phyloP scores from a whole-genome alignment of 2,797 vertebrate genomes.

The Merluccius polli region DNA sequence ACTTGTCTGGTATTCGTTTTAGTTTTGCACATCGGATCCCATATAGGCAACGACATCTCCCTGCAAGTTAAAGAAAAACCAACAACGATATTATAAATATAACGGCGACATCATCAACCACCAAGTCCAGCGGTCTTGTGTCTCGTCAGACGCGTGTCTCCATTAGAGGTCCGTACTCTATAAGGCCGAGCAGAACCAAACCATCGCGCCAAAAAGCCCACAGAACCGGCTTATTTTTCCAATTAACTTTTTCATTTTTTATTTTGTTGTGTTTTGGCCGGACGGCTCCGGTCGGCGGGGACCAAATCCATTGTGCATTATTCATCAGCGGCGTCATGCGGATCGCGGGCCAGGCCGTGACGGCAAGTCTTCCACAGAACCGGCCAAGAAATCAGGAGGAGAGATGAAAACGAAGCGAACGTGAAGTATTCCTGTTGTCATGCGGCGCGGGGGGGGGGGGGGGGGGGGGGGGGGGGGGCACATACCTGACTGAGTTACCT shows the following conservation, averaged over 20 bases:
- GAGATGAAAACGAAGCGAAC: constrained; percentile 43
- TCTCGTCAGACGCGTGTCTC: neutral
- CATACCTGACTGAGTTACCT: neutral
- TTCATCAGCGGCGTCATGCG: constrained; percentile 49
- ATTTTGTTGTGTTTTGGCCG: constrained; percentile 33
- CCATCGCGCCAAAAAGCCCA: constrained; percentile 17
- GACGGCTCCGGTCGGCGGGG: constrained; percentile 25
- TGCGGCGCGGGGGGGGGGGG: neutral
- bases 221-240: constrained; percentile 30
- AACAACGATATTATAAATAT: neutral
- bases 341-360: constrained; percentile 38
- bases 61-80: neutral
- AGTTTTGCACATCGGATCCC: neutral
- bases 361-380: constrained; percentile 35
- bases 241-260: constrained; percentile 34
- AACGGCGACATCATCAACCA: neutral
- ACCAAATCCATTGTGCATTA: constrained; percentile 42
- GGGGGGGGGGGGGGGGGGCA: neutral
- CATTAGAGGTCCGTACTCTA: neutral
- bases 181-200: neutral
- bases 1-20: neutral
- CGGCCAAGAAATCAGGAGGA: constrained; percentile 28
- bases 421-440: constrained; percentile 16
- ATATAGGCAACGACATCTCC: neutral
- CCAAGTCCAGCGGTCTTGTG: neutral